Conservation (phyloP, 1,140 invertebrate genomes). For the Magallana gigas region DNA sequence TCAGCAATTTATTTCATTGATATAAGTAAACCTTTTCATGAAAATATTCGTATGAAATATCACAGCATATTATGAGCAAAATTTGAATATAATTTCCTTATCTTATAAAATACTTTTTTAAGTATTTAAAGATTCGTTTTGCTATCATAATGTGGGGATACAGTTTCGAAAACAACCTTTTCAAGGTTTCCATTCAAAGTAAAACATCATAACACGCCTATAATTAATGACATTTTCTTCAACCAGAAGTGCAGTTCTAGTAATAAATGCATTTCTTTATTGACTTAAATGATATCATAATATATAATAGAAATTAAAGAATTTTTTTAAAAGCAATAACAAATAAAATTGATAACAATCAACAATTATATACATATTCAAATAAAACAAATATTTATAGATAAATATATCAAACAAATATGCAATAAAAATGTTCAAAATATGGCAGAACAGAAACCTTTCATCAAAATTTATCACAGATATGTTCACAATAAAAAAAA, state of each 20-base stretch:
- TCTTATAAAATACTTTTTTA: not conserved
- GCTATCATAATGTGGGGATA: not conserved
- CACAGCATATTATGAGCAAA: conserved; percentile 11
- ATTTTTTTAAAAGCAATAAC: not conserved
- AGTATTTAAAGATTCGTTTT: not conserved
- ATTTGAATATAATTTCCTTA: not conserved
- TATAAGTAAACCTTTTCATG: not conserved
- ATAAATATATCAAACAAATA: conserved; percentile 4
- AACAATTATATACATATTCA: conserved; percentile 3
- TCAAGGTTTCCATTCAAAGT: no score
- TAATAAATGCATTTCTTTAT: not conserved
- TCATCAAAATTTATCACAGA: not conserved
- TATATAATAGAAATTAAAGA: not conserved
- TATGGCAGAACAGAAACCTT: not conserved
- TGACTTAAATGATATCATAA: not conserved
- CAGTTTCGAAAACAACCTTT: no score
- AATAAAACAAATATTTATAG: not conserved
- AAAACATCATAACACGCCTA: no score
- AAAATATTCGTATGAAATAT: not conserved
- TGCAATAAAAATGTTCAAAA: not conserved
- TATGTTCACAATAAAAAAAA: not conserved
- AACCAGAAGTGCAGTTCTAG: not conserved
- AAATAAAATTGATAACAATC: conserved; percentile 24
- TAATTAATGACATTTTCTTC: not conserved
- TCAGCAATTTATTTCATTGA: conserved; percentile 1